phyloP scores from a whole-genome alignment of 1,140 invertebrate genomes.

The Macrocentrus cingulum region DNA sequence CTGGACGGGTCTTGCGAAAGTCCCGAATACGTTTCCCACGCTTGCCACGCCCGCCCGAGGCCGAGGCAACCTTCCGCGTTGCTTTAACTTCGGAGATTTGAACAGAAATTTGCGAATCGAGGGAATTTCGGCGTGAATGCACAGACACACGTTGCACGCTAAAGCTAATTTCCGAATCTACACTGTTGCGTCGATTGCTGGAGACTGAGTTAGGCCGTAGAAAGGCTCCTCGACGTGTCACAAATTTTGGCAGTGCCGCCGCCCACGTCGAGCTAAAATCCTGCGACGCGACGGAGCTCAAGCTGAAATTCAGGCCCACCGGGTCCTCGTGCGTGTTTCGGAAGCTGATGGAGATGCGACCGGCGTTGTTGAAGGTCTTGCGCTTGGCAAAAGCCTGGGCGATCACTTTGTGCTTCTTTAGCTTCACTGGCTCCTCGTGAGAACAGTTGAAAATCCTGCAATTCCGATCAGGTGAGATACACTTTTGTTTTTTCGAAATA shows the following conservation, averaged over 20 bases:
- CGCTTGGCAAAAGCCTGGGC: constrained; percentile 86
- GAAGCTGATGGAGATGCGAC: constrained; percentile 83
- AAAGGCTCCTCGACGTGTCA: constrained; percentile 78
- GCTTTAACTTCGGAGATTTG: constrained; percentile 80
- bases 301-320: constrained; percentile 82
- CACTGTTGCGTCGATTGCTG: constrained; percentile 64
- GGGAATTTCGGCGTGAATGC: constrained; percentile 78
- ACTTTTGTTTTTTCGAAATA: no score
- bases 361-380: constrained; percentile 80
- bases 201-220: constrained; percentile 65
- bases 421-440: constrained; percentile 69
- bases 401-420: constrained; percentile 88
- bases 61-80: constrained; percentile 60
- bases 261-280: constrained; percentile 84
- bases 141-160: constrained; percentile 77
- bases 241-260: constrained; percentile 81
- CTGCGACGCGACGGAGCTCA: constrained; percentile 76
- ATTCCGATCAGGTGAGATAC: constrained; percentile 10
- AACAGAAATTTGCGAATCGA: constrained; percentile 82
- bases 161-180: constrained; percentile 81
- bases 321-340: constrained; percentile 86
- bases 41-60: constrained; percentile 44
- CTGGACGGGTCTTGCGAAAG: constrained; percentile 49
- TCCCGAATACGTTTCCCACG: constrained; percentile 42
- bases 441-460: constrained; percentile 61